These are phyloP conservation scores for Ichneumon xanthorius DNA, from an alignment of 2,888 invertebrate genomes.

Conservation along the genomic window DNA sequence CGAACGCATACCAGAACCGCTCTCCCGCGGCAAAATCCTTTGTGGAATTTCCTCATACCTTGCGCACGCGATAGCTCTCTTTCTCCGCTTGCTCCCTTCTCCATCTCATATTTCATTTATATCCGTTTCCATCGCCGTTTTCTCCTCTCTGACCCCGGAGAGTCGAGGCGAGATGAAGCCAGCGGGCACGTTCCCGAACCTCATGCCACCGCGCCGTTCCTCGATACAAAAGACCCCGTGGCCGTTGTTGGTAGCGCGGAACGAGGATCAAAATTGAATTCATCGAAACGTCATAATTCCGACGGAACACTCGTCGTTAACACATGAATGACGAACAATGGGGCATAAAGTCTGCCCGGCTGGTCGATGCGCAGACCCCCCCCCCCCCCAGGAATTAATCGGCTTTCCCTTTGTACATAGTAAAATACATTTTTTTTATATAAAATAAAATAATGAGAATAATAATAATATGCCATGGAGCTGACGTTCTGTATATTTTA, in stretches of 20 bases:
- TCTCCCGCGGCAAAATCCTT: conserved; percentile 47
- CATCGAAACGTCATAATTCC: conserved; percentile 36
- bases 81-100: conserved; percentile 16
- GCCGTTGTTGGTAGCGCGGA: conserved; percentile 13
- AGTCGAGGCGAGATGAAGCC: conserved; percentile 15
- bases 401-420: conserved; percentile 19
- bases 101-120: conserved; percentile 15
- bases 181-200: conserved; percentile 25
- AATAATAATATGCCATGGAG: conserved; percentile 20
- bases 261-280: conserved; percentile 42
- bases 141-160: conserved; percentile 7
- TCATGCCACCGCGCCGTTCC: background rate
- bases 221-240: conserved; percentile 39
- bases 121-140: conserved; percentile 3
- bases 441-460: conserved; percentile 8
- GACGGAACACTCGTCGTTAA: conserved; percentile 6
- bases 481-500: conserved; percentile 20
- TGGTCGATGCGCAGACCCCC: conserved; percentile 5
- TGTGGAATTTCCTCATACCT: conserved; percentile 46
- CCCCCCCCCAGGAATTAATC: conserved; percentile 1
- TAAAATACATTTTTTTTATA: background rate
- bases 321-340: conserved; percentile 28
- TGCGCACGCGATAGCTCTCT: conserved; percentile 34
- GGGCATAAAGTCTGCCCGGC: background rate
- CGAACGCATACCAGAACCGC: conserved; percentile 51